phyloP scores from a whole-genome alignment of 2,888 invertebrate species.

The Ametastegia equiseti region DNA sequence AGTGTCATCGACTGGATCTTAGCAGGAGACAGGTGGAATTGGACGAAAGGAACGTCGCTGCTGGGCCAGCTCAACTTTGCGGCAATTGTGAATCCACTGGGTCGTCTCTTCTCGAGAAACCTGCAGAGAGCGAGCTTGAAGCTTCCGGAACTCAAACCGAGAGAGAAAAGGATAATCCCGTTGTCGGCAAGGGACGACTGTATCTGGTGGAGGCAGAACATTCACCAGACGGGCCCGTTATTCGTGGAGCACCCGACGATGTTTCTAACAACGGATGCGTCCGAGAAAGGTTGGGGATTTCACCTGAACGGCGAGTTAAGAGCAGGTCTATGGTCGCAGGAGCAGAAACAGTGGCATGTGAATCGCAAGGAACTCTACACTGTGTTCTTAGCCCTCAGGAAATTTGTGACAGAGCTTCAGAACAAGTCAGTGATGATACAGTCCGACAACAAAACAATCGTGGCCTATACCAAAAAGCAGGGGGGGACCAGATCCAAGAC shows the following conservation, averaged over 20 bases:
- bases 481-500: conserved; percentile 20
- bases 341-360: conserved; percentile 35
- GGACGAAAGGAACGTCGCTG: background rate
- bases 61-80: background rate
- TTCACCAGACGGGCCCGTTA: background rate
- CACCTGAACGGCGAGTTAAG: conserved; percentile 22
- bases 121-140: conserved; percentile 28
- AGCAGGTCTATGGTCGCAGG: conserved; percentile 34
- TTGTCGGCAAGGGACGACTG: background rate
- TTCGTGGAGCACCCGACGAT: conserved; percentile 8
- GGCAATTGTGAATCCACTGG: conserved; percentile 35
- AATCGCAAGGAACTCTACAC: conserved; percentile 46
- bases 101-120: conserved; percentile 40
- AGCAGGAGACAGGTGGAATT: background rate
- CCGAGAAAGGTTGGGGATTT: conserved; percentile 46
- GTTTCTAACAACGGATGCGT: conserved; percentile 48
- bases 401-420: background rate
- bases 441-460: conserved; percentile 40
- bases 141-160: conserved; percentile 9
- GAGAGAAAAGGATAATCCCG: background rate
- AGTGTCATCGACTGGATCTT: background rate
- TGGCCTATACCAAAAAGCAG: conserved; percentile 30
- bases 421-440: conserved; percentile 46
- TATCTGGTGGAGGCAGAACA: conserved; percentile 10
- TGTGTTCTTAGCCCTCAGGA: conserved; percentile 24